These are phyloP conservation scores for Rhabdophis nuchalis DNA, from an alignment of 2,797 vertebrate species.

Conservation along the genomic window DNA sequence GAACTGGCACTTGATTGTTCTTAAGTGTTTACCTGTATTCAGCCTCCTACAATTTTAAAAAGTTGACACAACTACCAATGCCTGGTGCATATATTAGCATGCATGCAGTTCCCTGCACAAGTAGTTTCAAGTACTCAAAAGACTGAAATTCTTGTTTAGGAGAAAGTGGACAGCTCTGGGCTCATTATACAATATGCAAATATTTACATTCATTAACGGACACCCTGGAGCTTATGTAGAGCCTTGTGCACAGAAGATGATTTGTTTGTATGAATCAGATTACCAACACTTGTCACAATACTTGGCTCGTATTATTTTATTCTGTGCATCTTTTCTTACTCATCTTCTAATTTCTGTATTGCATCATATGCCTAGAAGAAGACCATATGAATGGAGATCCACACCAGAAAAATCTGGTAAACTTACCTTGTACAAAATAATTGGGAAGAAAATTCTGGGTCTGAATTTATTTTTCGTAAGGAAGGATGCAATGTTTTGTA, in stretches of 20 bases:
- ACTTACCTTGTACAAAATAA: not conserved
- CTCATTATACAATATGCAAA: not conserved
- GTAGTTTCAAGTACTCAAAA: not conserved
- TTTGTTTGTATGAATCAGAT: not conserved
- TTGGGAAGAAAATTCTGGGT: not conserved
- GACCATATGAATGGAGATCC: not conserved
- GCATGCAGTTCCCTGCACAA: not conserved
- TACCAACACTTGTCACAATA: not conserved
- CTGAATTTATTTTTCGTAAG: not conserved
- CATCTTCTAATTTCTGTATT: not conserved
- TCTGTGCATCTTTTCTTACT: not conserved
- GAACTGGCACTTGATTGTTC: not conserved
- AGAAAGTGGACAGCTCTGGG: not conserved
- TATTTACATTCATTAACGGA: not conserved
- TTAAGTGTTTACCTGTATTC: not conserved
- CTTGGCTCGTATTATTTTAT: not conserved
- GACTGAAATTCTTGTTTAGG: not conserved
- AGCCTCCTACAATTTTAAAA: conserved; percentile 9
- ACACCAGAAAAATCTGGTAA: not conserved
- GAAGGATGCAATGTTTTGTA: not conserved
- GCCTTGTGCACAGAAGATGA: not conserved
- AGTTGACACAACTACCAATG: not conserved
- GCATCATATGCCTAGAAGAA: not conserved
- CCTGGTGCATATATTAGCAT: conserved; percentile 12
- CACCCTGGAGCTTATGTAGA: not conserved